These are phyloP conservation scores for Pogonocherus hispidulus DNA, from an alignment of 2,888 invertebrate species.

Conservation along the genomic window DNA sequence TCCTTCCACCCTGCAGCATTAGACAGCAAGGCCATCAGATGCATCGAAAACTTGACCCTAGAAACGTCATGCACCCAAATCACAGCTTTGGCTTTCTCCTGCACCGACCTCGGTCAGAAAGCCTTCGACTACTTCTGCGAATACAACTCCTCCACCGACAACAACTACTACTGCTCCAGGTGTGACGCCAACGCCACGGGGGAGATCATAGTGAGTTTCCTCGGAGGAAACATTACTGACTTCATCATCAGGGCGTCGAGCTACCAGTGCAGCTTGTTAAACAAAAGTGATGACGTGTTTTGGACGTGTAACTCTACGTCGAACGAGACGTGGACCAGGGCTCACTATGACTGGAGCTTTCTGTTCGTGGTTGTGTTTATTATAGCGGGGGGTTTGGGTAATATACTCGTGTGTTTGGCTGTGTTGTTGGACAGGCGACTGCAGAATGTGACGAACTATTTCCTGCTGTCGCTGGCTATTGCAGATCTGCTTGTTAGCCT, in stretches of 20 bases:
- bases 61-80: conserved; percentile 45
- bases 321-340: conserved; percentile 43
- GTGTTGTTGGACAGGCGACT: conserved; percentile 90
- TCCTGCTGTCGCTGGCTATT: conserved; percentile 91
- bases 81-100: conserved; percentile 49
- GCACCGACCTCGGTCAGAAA: conserved; percentile 46
- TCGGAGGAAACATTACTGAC: conserved; percentile 51
- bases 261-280: conserved; percentile 55
- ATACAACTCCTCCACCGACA: conserved; percentile 40
- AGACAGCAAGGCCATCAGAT: conserved; percentile 38
- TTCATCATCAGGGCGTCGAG: conserved; percentile 53
- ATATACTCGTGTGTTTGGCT: conserved; percentile 93
- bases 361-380: conserved; percentile 88
- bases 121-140: conserved; percentile 58
- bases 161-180: conserved; percentile 51
- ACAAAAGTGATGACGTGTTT: conserved; percentile 54
- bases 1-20: conserved; percentile 39
- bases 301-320: conserved; percentile 56
- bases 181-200: conserved; percentile 52
- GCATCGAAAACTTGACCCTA: conserved; percentile 43
- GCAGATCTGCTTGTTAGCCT: conserved; percentile 94
- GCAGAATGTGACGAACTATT: conserved; percentile 97
- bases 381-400: conserved; percentile 90
- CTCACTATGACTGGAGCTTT: conserved; percentile 84
- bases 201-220: conserved; percentile 46